Percentiles rank a stretch among this genome's conserved stretches.
These are phyloP conservation scores for Rhinogobio ventralis DNA, from an alignment of 2,797 vertebrate species.

Conservation along the genomic window DNA sequence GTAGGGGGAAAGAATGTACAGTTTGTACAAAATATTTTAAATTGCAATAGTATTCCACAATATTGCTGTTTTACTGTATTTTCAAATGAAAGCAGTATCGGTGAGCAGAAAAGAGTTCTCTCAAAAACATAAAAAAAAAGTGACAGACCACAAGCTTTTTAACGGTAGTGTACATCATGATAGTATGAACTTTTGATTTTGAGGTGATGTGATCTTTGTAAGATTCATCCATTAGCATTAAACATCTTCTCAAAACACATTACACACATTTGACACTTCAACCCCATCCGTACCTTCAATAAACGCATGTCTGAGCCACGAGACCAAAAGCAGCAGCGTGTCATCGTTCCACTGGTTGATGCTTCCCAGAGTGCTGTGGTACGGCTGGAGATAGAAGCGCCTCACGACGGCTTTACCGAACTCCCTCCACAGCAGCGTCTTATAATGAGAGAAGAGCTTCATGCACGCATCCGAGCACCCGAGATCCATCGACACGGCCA, in stretches of 20 bases:
- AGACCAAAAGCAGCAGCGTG: conserved; percentile 62
- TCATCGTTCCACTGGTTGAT: conserved; percentile 70
- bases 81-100: too few species aligned
- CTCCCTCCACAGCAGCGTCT: conserved; percentile 65
- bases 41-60: too few species aligned
- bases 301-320: conserved; percentile 59
- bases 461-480: conserved; percentile 61
- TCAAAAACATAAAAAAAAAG: too few species aligned
- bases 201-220: neutral
- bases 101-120: too few species aligned
- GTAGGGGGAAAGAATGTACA: too few species aligned
- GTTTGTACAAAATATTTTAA: too few species aligned
- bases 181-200: neutral
- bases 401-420: conserved; percentile 65
- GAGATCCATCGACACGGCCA: conserved; percentile 64
- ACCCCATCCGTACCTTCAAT: conserved; percentile 59
- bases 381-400: conserved; percentile 63
- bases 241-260: neutral
- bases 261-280: neutral
- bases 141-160: neutral
- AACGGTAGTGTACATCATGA: neutral
- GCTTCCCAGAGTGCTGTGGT: conserved; percentile 55
- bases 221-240: neutral
- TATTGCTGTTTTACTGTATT: too few species aligned
- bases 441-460: conserved; percentile 71